Percentiles rank a stretch among this genome's conserved stretches.
These are phyloP conservation scores for Spatula versicolor DNA, from an alignment of 2,797 vertebrate species.

Conservation along the genomic window DNA sequence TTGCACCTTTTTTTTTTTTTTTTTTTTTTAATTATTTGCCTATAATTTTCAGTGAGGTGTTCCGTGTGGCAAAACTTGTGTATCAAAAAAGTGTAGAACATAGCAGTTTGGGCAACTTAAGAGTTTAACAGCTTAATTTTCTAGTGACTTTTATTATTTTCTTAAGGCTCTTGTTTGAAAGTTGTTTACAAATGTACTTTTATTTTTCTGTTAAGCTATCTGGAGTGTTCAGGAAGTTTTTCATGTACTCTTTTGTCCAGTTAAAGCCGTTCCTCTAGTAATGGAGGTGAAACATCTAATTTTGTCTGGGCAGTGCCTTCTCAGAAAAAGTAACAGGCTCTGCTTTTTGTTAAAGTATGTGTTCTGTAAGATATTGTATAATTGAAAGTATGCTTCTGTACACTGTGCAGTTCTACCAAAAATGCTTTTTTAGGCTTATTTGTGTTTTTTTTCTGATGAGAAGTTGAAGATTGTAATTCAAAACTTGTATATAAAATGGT, in stretches of 20 bases:
- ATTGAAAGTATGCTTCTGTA: constrained; percentile 68
- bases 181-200: constrained; percentile 67
- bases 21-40: neutral
- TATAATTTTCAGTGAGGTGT: neutral
- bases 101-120: constrained; percentile 13
- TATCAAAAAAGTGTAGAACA: neutral
- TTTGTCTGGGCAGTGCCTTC: constrained; percentile 29
- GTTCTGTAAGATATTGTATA: constrained; percentile 71
- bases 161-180: constrained; percentile 46
- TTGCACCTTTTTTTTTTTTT: neutral
- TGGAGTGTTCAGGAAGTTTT: constrained; percentile 40
- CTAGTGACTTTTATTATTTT: constrained; percentile 22
- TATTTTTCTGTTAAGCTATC: constrained; percentile 57
- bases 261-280: constrained; percentile 40
- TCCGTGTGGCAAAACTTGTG: neutral
- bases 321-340: constrained; percentile 46
- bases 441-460: constrained; percentile 65
- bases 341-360: constrained; percentile 62
- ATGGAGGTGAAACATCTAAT: constrained; percentile 11
- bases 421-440: constrained; percentile 61
- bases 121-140: constrained; percentile 40
- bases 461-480: constrained; percentile 75
- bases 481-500: constrained; percentile 77
- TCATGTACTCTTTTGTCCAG: constrained; percentile 28
- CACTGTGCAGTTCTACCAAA: constrained; percentile 65